Percentiles rank a stretch among this genome's conserved stretches.
These are phyloP conservation scores for Ornithoptera priamus DNA, from an alignment of 2,888 invertebrate species.

Conservation along the genomic window DNA sequence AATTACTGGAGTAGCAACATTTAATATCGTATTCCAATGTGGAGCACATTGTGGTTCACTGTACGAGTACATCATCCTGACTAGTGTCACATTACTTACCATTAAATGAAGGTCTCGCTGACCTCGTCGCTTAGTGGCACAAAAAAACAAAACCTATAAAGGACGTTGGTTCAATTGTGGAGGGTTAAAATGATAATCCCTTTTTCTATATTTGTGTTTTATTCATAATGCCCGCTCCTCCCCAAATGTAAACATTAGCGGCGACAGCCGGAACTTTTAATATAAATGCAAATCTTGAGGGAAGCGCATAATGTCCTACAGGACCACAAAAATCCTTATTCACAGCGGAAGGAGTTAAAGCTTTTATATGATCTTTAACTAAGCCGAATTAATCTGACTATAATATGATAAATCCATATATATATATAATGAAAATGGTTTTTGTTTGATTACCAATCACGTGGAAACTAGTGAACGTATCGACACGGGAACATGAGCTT, in stretches of 20 bases:
- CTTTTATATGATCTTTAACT: neutral
- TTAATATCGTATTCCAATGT: too few species aligned
- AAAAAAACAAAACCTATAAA: neutral
- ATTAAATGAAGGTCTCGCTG: too few species aligned
- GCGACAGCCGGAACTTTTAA: conserved; percentile 24
- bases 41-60: too few species aligned
- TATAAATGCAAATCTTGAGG: conserved; percentile 22
- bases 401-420: neutral
- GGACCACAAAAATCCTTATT: conserved; percentile 8
- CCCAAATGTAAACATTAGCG: conserved; percentile 20
- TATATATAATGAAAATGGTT: too few species aligned
- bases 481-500: too few species aligned
- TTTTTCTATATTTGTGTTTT: conserved; percentile 17
- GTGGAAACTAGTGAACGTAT: too few species aligned
- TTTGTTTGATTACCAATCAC: too few species aligned
- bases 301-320: conserved; percentile 7
- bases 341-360: neutral
- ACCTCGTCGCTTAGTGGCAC: too few species aligned
- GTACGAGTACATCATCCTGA: too few species aligned
- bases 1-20: too few species aligned
- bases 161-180: neutral
- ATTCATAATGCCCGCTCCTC: conserved; percentile 12
- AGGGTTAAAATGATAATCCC: conserved; percentile 6
- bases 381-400: neutral
- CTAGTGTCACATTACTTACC: too few species aligned